phyloP scores from a whole-genome alignment of 2,113 vertebrate genomes.

The Antechinus stuartii region DNA sequence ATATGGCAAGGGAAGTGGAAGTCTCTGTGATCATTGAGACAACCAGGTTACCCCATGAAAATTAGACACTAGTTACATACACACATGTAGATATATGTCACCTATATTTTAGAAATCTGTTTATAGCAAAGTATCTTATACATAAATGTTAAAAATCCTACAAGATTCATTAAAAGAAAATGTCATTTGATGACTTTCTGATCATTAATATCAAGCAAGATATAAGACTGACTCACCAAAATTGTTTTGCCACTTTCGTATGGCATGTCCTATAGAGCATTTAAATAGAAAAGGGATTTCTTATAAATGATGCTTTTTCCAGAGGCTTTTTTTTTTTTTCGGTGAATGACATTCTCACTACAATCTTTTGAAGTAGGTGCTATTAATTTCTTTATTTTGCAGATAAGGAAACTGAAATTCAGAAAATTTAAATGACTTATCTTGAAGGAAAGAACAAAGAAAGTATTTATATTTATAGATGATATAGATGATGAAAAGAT shows the following conservation, averaged over 20 bases:
- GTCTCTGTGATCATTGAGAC: neutral
- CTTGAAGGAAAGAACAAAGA: neutral
- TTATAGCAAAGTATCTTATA: neutral
- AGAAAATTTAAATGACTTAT: neutral
- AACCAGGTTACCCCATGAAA: neutral
- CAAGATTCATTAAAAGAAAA: neutral
- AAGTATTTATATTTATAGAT: slow-evolving; percentile 8
- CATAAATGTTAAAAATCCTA: neutral
- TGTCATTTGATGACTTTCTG: neutral
- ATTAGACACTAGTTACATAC: neutral
- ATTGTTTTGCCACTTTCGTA: neutral
- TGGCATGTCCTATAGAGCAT: neutral
- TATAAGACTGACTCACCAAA: neutral
- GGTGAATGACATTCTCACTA: neutral
- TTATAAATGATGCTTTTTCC: neutral
- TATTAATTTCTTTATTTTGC: neutral
- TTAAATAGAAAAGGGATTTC: neutral
- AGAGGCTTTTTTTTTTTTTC: neutral
- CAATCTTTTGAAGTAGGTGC: neutral
- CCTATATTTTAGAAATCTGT: neutral
- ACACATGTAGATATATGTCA: neutral
- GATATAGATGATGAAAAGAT: neutral
- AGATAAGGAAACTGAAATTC: neutral
- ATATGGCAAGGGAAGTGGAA: neutral
- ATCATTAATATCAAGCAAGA: neutral